These are phyloP conservation scores for Lepilemur septentrionalis DNA, from an alignment of 2,797 vertebrate species.

Conservation along the genomic window DNA sequence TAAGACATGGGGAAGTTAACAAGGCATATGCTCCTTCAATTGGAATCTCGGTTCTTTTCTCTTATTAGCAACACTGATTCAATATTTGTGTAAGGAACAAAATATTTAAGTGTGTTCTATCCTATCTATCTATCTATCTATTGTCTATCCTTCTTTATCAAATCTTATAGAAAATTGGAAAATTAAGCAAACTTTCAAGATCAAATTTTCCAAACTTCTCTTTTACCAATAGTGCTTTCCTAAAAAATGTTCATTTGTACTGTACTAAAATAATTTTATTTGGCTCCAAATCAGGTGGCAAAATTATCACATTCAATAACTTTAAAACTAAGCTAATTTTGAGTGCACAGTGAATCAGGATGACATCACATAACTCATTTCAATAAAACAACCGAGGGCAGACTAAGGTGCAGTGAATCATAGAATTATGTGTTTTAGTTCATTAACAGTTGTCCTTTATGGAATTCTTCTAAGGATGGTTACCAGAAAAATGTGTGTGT, in stretches of 20 bases:
- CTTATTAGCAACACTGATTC: neutral
- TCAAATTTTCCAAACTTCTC: constrained; percentile 54
- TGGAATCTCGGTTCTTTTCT: neutral
- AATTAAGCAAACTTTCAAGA: constrained; percentile 62
- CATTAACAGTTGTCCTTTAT: constrained; percentile 3
- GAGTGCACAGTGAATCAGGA: constrained; percentile 37
- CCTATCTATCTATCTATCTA: neutral
- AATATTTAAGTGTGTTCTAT: neutral
- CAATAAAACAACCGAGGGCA: constrained; percentile 47
- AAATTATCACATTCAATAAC: constrained; percentile 66
- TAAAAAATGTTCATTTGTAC: constrained; percentile 46
- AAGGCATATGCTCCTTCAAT: neutral
- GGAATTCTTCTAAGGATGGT: neutral
- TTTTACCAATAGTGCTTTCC: constrained; percentile 44
- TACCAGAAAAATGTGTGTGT: neutral
- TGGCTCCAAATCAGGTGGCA: constrained; percentile 43
- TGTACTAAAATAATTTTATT: constrained; percentile 68
- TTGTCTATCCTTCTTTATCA: neutral
- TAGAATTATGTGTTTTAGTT: neutral
- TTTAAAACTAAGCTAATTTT: constrained; percentile 56
- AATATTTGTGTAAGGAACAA: neutral
- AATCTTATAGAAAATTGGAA: constrained; percentile 62
- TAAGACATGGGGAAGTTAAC: neutral
- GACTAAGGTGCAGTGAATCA: neutral
- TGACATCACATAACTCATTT: constrained; percentile 57